Percentiles rank a stretch among this genome's conserved stretches.
Evolutionary conservation across 2,113 vertebrate species (phyloP).

Genomic region (Silurus asotus): DNA sequence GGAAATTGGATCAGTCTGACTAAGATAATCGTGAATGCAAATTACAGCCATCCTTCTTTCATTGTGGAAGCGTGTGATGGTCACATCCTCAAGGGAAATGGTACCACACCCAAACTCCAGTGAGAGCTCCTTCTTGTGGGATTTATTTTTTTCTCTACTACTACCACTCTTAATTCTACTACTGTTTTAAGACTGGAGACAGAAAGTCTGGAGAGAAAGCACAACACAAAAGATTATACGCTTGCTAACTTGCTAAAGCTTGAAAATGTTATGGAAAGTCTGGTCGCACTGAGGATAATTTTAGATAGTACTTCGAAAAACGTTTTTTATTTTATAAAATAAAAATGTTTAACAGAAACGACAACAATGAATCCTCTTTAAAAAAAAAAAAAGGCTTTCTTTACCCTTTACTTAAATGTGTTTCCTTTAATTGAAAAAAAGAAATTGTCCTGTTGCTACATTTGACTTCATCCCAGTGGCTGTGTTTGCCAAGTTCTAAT

Average conservation of each 20-base stretch:
- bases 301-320: too few species aligned
- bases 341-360: neutral
- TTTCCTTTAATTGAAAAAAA: neutral
- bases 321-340: too few species aligned
- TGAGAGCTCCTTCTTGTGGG: neutral
- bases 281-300: too few species aligned
- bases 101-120: neutral
- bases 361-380: neutral
- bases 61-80: too few species aligned
- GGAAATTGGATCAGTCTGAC: neutral
- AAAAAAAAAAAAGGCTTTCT: neutral
- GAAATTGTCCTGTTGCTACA: neutral
- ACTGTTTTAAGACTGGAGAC: too few species aligned
- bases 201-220: too few species aligned
- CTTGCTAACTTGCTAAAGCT: too few species aligned
- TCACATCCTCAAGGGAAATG: neutral
- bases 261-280: too few species aligned
- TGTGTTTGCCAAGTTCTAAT: neutral
- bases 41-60: neutral
- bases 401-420: neutral
- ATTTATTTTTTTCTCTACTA: neutral
- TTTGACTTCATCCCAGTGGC: neutral
- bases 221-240: too few species aligned
- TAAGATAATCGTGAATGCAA: neutral
- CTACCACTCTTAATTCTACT: too few species aligned